Conservation (phyloP, 2,888 invertebrate genomes). For the Eupithecia pulchellata region DNA sequence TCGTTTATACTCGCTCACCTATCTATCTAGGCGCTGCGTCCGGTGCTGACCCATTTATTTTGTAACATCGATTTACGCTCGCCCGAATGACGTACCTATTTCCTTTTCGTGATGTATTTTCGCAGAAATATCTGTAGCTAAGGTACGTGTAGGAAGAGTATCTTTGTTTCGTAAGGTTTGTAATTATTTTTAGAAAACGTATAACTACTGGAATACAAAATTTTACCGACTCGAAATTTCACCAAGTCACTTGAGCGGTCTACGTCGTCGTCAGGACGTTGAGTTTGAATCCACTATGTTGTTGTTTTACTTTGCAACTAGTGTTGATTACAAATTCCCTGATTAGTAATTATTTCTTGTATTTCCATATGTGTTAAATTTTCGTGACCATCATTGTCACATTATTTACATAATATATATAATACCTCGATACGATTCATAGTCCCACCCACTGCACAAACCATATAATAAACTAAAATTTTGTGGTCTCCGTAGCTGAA, state of each 20-base stretch:
- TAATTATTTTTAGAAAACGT: background rate
- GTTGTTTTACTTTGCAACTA: background rate
- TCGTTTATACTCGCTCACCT: background rate
- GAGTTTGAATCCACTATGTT: background rate
- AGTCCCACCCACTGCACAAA: too few relatives aligned
- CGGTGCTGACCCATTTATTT: conserved; percentile 57
- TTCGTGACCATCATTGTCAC: background rate
- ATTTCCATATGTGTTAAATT: background rate
- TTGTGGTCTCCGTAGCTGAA: background rate
- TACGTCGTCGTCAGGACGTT: too few relatives aligned
- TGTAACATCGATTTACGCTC: conserved; percentile 57
- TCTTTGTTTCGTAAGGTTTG: background rate
- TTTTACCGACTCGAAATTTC: background rate
- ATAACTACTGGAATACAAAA: background rate
- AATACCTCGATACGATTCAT: too few relatives aligned
- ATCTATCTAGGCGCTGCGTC: conserved; percentile 45
- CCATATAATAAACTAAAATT: too few relatives aligned
- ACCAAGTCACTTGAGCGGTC: background rate
- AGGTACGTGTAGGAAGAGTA: background rate
- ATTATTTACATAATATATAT: too few relatives aligned
- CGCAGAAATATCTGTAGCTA: background rate
- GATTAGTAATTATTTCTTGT: background rate
- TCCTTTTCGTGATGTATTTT: conserved; percentile 6
- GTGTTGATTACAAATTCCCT: background rate
- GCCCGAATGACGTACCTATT: conserved; percentile 47